A percentile compares a stretch with the other conserved stretches of the same genome.
These are phyloP conservation scores for Babylonia areolata DNA, from an alignment of 1,140 invertebrate genomes.

Conservation along the genomic window DNA sequence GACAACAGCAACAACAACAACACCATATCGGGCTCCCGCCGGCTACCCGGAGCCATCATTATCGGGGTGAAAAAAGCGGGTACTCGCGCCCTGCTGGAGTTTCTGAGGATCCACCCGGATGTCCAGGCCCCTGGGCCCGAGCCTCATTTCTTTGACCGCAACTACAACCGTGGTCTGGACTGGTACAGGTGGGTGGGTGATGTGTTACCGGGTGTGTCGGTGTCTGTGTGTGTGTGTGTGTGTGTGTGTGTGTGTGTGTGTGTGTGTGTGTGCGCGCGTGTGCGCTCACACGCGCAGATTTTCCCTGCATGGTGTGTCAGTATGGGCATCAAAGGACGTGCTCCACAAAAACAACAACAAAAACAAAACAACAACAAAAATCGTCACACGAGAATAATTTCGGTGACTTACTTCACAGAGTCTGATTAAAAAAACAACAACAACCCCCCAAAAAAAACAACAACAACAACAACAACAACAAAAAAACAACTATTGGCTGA, in stretches of 20 bases:
- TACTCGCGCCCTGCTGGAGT: slow-evolving; percentile 77
- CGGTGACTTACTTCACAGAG: too few species aligned
- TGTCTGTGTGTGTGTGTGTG: background rate
- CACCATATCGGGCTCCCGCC: slow-evolving; percentile 24
- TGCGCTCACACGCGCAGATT: too few species aligned
- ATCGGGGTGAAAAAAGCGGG: slow-evolving; percentile 78
- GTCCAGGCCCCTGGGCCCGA: slow-evolving; percentile 73
- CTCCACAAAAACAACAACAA: too few species aligned
- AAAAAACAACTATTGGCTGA: too few species aligned
- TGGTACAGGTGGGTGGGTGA: slow-evolving; percentile 75
- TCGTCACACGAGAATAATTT: too few species aligned
- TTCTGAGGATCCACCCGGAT: slow-evolving; percentile 75
- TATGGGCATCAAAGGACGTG: too few species aligned
- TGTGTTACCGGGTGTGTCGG: background rate
- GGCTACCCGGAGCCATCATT: slow-evolving; percentile 73
- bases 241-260: background rate
- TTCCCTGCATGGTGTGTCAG: too few species aligned
- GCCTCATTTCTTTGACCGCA: slow-evolving; percentile 77
- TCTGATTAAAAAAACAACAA: too few species aligned
- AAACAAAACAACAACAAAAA: too few species aligned
- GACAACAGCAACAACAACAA: slow-evolving; percentile 4
- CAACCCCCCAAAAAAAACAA: too few species aligned
- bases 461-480: too few species aligned
- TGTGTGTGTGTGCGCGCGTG: background rate
- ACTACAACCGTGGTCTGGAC: slow-evolving; percentile 77